These are phyloP conservation scores for Promerops cafer DNA, from an alignment of 2,113 vertebrate species.

Conservation along the genomic window DNA sequence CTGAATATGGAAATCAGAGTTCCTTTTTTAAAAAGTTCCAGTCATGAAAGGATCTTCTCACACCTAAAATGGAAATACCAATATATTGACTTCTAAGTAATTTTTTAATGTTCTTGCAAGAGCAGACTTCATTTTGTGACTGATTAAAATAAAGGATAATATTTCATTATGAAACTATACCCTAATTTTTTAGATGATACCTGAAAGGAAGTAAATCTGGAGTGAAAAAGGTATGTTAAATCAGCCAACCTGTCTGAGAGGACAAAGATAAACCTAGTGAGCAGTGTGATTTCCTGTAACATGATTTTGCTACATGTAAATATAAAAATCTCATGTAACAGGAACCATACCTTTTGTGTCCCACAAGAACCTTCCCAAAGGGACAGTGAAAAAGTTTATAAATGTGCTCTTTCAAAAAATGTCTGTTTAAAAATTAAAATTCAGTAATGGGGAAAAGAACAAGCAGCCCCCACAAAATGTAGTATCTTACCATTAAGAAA, in stretches of 20 bases:
- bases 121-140: not conserved
- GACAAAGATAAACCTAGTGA: not conserved
- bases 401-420: not conserved
- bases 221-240: not conserved
- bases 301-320: not conserved
- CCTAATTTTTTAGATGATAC: not conserved
- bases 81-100: not conserved
- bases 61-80: not conserved
- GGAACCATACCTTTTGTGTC: not conserved
- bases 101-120: not conserved
- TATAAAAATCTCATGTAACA: not conserved
- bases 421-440: not conserved
- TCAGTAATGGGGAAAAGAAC: not conserved
- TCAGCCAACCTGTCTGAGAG: not conserved
- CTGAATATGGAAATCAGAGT: not conserved
- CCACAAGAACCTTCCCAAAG: not conserved
- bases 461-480: not conserved
- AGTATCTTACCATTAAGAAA: not conserved
- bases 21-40: not conserved
- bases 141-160: not conserved
- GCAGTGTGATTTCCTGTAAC: not conserved
- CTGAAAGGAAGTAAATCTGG: not conserved
- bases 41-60: not conserved
- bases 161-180: not conserved
- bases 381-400: not conserved